Evolutionary conservation across 1,140 invertebrate genomes (phyloP), one percentile per base, ranked within the genome.

Genomic region (Drosophila aff.): DNA sequence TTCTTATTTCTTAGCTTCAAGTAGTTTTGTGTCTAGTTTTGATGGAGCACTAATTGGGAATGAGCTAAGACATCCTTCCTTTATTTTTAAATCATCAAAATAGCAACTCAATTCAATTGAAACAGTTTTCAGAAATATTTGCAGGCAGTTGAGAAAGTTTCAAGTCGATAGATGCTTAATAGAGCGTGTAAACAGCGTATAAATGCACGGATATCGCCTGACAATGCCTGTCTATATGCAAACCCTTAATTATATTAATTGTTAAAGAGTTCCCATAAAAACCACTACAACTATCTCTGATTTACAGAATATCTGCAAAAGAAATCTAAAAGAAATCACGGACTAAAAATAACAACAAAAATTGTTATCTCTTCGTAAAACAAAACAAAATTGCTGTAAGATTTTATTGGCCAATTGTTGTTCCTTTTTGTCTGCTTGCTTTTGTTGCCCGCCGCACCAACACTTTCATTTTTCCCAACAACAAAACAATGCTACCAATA

Each of bases 391-490:
- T 53, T 60, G 46, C 80, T 84, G 76, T 79, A 82, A 76, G 81
- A 84, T 77, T 84, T 84, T 77, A 73, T 85, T 85, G 64, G 82
- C 81, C 62, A 85, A 86, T 87, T 82, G 64, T 79, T 49, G 67
- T 81, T 61, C 43, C n/a, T 28, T 46, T 38, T 40, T 59, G 16
- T 44, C 21, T 64, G 65, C 76, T 82, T 40, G 43, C 43, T 64
- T 38, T 64, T 67, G 43, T 49, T 31, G 43, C 13, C 33, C 43
- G 23, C 33, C 43, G 23, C 53, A 55, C 71, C 64, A 86, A 69
- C 83, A 86, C 82, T 86, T 86, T 86, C 83, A 87, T 86, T 86
- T 87, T 86, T 58, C 62, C 61, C 79, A 69, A 77, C 79, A 83
- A 57, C 76, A 69, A 76, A 33, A 82, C 82, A 85, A 85, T 82